Percentiles rank a stretch among this genome's conserved stretches.
These are phyloP conservation scores for Megalurothrips usitatus DNA, from an alignment of 2,888 invertebrate genomes.

Conservation along the genomic window DNA sequence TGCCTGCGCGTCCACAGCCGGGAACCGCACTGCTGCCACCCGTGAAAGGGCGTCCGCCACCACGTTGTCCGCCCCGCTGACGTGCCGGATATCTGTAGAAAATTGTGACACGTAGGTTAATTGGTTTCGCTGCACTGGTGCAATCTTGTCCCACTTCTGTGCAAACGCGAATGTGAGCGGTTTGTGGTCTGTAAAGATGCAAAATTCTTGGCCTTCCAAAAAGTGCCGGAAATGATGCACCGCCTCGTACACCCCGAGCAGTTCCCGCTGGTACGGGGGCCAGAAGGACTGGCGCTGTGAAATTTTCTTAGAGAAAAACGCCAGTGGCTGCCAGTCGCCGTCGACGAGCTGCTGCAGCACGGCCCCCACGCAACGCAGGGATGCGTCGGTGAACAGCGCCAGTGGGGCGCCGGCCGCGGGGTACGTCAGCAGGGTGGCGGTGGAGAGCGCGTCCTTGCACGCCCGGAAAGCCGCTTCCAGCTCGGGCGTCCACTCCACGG, in stretches of 20 bases:
- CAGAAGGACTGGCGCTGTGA: no score
- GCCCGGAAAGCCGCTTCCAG: constrained; percentile 34
- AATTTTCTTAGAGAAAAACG: no score
- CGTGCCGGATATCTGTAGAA: constrained; percentile 34
- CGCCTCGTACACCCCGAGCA: no score
- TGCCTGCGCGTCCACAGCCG: no score
- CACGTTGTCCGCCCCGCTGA: constrained; percentile 36
- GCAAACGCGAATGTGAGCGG: constrained; percentile 29
- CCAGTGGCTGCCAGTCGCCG: no score
- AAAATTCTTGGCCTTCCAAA: constrained; percentile 27
- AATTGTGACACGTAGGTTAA: constrained; percentile 36
- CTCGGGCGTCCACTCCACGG: constrained; percentile 36
- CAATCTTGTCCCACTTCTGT: constrained; percentile 31
- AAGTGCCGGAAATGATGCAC: no score
- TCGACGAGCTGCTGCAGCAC: no score
- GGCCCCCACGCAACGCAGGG: constrained; percentile 27
- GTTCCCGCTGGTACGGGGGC: no score
- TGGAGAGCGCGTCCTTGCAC: constrained; percentile 34
- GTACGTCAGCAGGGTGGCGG: constrained; percentile 35
- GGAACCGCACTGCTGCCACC: no score
- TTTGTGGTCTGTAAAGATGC: no score
- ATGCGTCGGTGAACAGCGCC: constrained; percentile 36
- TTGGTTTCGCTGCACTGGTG: constrained; percentile 34
- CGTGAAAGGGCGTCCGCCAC: no score
- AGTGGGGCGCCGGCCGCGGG: constrained; percentile 34